Evolutionary conservation across 2,797 vertebrate species (phyloP), one percentile per base, ranked within the genome.

Genomic region (Margarornis squamiger): DNA sequence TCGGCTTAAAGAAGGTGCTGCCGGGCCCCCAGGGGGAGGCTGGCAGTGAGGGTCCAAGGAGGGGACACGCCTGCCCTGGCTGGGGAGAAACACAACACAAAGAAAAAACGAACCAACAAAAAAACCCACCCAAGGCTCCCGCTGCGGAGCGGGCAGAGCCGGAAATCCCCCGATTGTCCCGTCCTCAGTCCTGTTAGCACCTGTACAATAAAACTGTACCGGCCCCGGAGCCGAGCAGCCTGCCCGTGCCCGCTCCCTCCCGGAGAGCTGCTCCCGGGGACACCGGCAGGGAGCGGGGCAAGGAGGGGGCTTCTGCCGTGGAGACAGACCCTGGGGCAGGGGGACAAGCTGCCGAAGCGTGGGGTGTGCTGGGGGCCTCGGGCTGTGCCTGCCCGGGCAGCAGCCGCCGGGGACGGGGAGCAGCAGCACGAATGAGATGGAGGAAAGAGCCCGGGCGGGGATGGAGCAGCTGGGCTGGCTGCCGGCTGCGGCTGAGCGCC

Each of bases 141-240:
- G 2, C 75, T 48, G 89, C 48, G 3, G 91, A 90, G 92, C 78
- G 83, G 91, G 93, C 91, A 75, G 92, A 95, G 95, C 93, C 91
- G 48, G 77, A 80, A 51, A 65, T 62, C 18, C 94, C 95, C 96
- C 93, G 96, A 97, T 95, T 97, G 97, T 97, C 98, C 97, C 96
- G 24, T 96, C 97, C 97, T 97, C 97, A 86, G 97, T 93, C 98
- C 98, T 98, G 97, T 97, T 99, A 99, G 99, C 99, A 99, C 99
- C 99, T 99, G 99, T 99, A 99, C 99, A 99, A 99, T 99, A 99
- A 99, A 99, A 99, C 99, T 99, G 99, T 99, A 99, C 99, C 97
- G 97, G 96, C 96, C 96, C 93, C 95, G 92, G 96, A 88, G 95
- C 91, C 38, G 92, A 67, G 83, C 89, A 83, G 88, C 88, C 81